Evolutionary conservation across 2,888 invertebrate genomes (phyloP).

Genomic region (Baronia brevicornis): DNA sequence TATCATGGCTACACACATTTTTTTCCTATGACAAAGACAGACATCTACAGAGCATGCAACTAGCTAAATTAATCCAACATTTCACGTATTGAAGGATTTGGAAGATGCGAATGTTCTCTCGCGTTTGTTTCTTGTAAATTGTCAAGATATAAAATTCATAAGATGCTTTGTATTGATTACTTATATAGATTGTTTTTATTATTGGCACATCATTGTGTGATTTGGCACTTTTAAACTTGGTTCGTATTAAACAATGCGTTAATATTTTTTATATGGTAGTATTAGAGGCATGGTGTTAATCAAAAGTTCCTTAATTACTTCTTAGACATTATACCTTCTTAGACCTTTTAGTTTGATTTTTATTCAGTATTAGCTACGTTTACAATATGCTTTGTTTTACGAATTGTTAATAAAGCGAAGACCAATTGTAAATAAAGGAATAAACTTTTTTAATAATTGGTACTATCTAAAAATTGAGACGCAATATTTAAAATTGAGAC

Average conservation of each 20-base stretch:
- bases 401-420: no score
- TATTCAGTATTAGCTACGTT: no score
- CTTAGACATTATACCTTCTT: no score
- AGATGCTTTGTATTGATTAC: constrained; percentile 26
- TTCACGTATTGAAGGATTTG: constrained; percentile 13
- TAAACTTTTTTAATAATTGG: no score
- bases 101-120: constrained; percentile 19
- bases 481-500: no score
- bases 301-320: no score
- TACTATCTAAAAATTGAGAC: no score
- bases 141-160: constrained; percentile 36
- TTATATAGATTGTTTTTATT: constrained; percentile 17
- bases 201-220: constrained; percentile 43
- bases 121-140: constrained; percentile 15
- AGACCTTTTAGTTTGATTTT: no score
- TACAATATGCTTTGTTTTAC: no score
- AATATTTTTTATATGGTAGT: background rate
- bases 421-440: no score
- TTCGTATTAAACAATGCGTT: constrained; percentile 30
- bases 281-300: no score
- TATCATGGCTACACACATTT: constrained; percentile 51
- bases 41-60: constrained; percentile 59
- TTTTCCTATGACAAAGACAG: constrained; percentile 53
- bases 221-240: constrained; percentile 36
- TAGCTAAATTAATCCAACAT: constrained; percentile 29